Evolutionary conservation across 2,113 vertebrate species (phyloP), one percentile per base, ranked within the genome.

Genomic region (Microcebus griseorufus): DNA sequence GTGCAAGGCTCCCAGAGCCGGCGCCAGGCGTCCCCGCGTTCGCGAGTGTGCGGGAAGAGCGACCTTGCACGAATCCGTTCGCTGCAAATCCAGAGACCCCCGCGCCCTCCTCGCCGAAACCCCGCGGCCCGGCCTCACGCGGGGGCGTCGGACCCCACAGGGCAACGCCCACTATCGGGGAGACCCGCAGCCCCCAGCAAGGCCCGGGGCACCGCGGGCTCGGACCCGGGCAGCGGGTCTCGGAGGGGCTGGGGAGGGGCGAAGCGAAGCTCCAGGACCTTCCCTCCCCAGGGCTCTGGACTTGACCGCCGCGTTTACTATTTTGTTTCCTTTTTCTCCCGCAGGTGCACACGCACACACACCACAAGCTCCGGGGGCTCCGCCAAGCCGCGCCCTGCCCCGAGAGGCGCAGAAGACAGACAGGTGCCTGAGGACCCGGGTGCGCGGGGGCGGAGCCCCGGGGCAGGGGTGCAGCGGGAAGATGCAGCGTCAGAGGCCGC

Each of bases 371-470:
- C 65, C 32, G 0, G 51, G 34, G 65, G 27, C 58, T 82, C 62
- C 9, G 8, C 32, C n/a, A 37, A n/a, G 18, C 8, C 51, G 29
- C n/a, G 45, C n/a, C 84, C 27, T 94, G 69, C 64, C 55, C 55
- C 20, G 17, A 23, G 34, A 75, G 22, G 5, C 60, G 42, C 48
- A 22, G 34, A 45, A 6, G 7, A 17, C 0, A 17, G 8, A 18
- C 0, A 11, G 8, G 11, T 9, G 6, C 9, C 0, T 13, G 18
- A 55, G 67, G 34, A 62, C 2, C 6, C 9, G 34, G 55, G 27
- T 29, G 37, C 23, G 39, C 14, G 20, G 60, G 23, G 11, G 32
- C 9, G 6, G 42, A 42, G 42, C 42, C 42, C 2, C 32, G 16
- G 25, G 17, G 22, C 16, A 32, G n/a, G 13, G n/a, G 0, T 37